phyloP scores from a whole-genome alignment of 2,797 vertebrate species.

The Lithobates pipiens region DNA sequence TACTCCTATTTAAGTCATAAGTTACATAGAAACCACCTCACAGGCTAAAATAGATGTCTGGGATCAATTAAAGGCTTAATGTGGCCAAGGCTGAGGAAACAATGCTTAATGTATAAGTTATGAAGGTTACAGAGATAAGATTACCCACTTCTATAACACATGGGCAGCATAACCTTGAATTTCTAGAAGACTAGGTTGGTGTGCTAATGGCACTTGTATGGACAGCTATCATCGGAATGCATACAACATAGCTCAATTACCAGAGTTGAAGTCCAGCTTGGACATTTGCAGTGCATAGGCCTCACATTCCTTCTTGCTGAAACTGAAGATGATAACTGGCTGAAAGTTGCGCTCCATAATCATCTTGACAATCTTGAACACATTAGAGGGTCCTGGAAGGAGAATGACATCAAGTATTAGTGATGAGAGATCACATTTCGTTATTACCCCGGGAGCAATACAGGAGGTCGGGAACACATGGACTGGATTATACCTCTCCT shows the following conservation, averaged over 20 bases:
- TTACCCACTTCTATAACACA: too few relatives aligned
- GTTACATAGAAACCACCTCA: too few relatives aligned
- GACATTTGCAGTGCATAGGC: constrained; percentile 96
- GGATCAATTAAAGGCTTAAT: too few relatives aligned
- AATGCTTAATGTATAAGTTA: too few relatives aligned
- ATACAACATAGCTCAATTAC: constrained; percentile 69
- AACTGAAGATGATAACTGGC: constrained; percentile 98
- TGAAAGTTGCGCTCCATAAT: constrained; percentile 99
- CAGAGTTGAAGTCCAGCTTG: constrained; percentile 96
- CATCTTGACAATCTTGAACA: constrained; percentile 99
- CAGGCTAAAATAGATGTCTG: too few relatives aligned
- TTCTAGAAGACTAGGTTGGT: too few relatives aligned
- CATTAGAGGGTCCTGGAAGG: constrained; percentile 89
- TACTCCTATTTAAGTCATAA: too few relatives aligned
- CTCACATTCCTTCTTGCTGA: constrained; percentile 99
- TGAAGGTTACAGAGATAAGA: too few relatives aligned
- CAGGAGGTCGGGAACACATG: background rate
- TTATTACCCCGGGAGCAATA: background rate
- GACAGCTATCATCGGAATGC: too few relatives aligned
- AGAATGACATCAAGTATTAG: background rate
- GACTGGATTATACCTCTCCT: background rate
- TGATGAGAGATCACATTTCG: background rate
- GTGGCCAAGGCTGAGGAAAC: too few relatives aligned
- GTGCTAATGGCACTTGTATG: too few relatives aligned
- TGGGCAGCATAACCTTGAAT: too few relatives aligned